Evolutionary conservation across 2,888 invertebrate species (phyloP).

Genomic region (Diarsia mendica): DNA sequence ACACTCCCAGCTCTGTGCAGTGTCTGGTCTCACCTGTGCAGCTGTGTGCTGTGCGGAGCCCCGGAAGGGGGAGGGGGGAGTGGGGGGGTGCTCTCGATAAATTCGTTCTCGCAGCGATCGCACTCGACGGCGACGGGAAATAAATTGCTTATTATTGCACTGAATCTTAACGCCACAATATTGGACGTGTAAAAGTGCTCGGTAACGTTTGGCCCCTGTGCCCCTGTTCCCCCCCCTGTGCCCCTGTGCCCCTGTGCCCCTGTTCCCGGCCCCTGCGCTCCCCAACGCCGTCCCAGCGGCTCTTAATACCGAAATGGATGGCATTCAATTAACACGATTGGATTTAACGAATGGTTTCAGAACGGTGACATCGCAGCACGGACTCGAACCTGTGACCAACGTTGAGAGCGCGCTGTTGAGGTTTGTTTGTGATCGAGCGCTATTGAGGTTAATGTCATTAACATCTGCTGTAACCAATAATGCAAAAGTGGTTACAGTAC

Average conservation of each 20-base stretch:
- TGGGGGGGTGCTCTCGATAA: slow-evolving; percentile 20
- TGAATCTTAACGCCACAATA: slow-evolving; percentile 47
- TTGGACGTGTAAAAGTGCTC: slow-evolving; percentile 32
- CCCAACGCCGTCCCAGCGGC: slow-evolving; percentile 33
- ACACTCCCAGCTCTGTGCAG: not conserved
- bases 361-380: slow-evolving; percentile 22
- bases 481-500: not conserved
- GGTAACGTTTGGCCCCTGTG: slow-evolving; percentile 19
- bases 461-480: not conserved
- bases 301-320: slow-evolving; percentile 70
- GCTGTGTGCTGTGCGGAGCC: not conserved
- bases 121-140: slow-evolving; percentile 50
- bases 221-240: not conserved
- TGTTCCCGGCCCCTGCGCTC: not conserved
- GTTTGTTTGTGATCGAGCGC: not conserved
- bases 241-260: not conserved
- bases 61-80: no score
- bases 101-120: slow-evolving; percentile 28
- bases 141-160: slow-evolving; percentile 62
- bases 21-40: not conserved
- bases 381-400: slow-evolving; percentile 11
- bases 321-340: slow-evolving; percentile 73
- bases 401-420: slow-evolving; percentile 1
- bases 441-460: not conserved
- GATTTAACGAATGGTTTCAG: slow-evolving; percentile 47